These are phyloP conservation scores for Cotesia vestalis DNA, from an alignment of 1,140 invertebrate genomes.

Conservation along the genomic window DNA sequence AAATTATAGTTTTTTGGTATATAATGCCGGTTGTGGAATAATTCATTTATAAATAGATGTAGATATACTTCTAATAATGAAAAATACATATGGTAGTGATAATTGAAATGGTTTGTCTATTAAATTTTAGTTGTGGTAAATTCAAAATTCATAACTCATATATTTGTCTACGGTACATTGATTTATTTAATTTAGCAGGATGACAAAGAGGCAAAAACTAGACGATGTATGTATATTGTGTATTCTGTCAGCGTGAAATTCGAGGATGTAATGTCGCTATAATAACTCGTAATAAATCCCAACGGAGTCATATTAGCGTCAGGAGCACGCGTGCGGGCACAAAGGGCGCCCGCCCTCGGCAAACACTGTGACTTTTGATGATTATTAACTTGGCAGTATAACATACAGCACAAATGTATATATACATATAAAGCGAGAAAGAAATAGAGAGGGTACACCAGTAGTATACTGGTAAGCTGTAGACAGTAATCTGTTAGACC, in stretches of 20 bases:
- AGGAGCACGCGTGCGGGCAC: conserved; percentile 63
- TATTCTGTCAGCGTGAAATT: conserved; percentile 47
- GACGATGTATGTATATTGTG: conserved; percentile 1
- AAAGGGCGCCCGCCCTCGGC: conserved; percentile 63
- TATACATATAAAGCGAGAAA: conserved; percentile 35
- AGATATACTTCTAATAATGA: neutral
- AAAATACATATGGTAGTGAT: neutral
- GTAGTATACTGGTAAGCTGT: conserved; percentile 43
- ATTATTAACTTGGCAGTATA: conserved; percentile 65
- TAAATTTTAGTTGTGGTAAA: conserved; percentile 2
- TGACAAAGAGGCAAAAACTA: neutral
- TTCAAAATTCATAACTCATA: conserved; percentile 3
- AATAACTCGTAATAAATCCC: conserved; percentile 66
- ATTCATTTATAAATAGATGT: no score
- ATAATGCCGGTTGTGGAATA: no score
- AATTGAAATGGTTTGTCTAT: conserved; percentile 4
- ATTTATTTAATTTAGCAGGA: neutral
- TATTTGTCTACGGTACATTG: neutral
- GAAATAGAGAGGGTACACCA: neutral
- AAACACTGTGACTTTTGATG: conserved; percentile 67
- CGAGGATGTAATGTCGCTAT: conserved; percentile 60
- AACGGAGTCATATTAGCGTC: conserved; percentile 66
- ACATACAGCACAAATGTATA: conserved; percentile 45
- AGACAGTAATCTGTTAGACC: conserved; percentile 62
- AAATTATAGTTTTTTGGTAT: no score